Evolutionary conservation across 2,888 invertebrate genomes (phyloP).

Genomic region (Orthosia gracilis): DNA sequence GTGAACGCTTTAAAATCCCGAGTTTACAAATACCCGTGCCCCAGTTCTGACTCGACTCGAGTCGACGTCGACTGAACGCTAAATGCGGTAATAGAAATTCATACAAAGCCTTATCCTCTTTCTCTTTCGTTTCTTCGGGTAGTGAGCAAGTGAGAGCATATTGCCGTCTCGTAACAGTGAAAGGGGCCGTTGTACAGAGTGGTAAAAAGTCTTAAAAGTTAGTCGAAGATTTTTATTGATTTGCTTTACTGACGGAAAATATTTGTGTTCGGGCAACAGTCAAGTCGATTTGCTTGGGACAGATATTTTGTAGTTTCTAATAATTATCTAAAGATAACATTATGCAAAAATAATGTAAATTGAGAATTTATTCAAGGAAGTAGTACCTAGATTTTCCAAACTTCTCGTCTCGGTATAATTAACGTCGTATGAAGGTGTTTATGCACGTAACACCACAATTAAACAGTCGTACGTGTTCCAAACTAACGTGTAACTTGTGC

Average conservation of each 20-base stretch:
- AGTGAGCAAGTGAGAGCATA: constrained; percentile 55
- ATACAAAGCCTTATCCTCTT: constrained; percentile 58
- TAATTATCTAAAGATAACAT: too few relatives aligned
- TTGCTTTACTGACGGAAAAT: constrained; percentile 11
- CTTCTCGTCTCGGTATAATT: not conserved
- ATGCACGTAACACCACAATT: constrained; percentile 49
- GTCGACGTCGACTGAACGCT: constrained; percentile 58
- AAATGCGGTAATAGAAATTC: constrained; percentile 66
- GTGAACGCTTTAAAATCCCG: constrained; percentile 41
- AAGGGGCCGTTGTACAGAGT: constrained; percentile 75
- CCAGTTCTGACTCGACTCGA: constrained; percentile 57
- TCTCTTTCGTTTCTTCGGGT: constrained; percentile 53
- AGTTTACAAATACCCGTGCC: constrained; percentile 54
- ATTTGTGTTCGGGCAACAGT: not conserved
- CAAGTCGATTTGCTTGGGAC: not conserved
- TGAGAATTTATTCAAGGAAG: constrained; percentile 2
- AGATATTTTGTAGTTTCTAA: not conserved
- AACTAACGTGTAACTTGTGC: constrained; percentile 51
- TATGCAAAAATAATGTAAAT: constrained; percentile 12
- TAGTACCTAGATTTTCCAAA: constrained; percentile 4
- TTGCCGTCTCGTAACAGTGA: constrained; percentile 73
- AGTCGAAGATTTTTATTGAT: not conserved
- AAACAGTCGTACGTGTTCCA: constrained; percentile 50
- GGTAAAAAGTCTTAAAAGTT: constrained; percentile 57
- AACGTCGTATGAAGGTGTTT: constrained; percentile 29